A percentile compares a stretch with the other conserved stretches of the same genome.
Evolutionary conservation across 2,888 invertebrate species (phyloP).

Genomic region (Sturmia bella): DNA sequence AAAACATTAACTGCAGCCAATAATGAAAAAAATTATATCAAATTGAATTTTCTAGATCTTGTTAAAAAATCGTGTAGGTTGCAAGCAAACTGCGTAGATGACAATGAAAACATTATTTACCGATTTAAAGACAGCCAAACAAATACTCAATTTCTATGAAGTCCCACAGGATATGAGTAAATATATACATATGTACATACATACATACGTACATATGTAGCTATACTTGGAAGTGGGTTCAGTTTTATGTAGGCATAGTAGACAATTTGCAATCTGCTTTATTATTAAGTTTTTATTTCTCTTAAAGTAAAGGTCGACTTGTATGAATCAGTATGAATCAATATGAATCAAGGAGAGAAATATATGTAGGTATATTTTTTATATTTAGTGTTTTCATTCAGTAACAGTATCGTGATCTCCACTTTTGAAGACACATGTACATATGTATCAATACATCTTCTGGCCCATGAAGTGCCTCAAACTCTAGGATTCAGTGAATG

Average conservation of each 20-base stretch:
- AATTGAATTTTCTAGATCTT: slow-evolving; percentile 34
- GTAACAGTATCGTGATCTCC: background rate
- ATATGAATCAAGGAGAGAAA: too few relatives aligned
- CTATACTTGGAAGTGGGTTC: slow-evolving; percentile 15
- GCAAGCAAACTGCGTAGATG: slow-evolving; percentile 63
- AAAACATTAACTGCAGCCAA: background rate
- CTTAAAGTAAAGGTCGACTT: background rate
- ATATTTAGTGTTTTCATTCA: background rate
- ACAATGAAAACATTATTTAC: slow-evolving; percentile 48
- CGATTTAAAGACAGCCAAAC: slow-evolving; percentile 6
- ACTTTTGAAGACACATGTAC: too few relatives aligned
- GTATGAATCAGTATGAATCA: too few relatives aligned
- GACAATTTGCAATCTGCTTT: background rate
- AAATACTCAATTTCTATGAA: background rate
- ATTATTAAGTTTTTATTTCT: too few relatives aligned
- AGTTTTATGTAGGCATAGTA: background rate
- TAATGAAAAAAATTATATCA: background rate
- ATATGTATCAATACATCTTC: too few relatives aligned
- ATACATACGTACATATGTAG: too few relatives aligned
- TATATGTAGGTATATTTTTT: too few relatives aligned
- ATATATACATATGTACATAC: too few relatives aligned
- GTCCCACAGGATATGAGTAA: slow-evolving; percentile 32
- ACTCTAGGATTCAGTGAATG: too few relatives aligned
- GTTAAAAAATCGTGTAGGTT: slow-evolving; percentile 60
- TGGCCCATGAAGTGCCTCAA: too few relatives aligned